Evolutionary conservation across 2,888 invertebrate species (phyloP), one percentile per base, ranked within the genome.

Genomic region (Branchipolynoe longqiensis): DNA sequence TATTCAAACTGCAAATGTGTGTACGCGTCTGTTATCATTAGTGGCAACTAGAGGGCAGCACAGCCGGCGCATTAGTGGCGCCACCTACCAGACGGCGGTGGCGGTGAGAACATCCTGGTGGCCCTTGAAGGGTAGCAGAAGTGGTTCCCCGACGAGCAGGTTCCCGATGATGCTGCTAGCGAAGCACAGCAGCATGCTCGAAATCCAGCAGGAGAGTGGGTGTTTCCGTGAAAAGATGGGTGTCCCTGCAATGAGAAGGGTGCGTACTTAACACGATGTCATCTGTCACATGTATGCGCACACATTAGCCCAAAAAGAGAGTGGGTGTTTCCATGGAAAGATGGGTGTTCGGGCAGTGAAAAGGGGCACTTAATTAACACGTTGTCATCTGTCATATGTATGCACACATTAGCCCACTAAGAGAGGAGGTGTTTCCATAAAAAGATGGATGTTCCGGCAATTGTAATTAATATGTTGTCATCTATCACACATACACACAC

Each of bases 291-390:
- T n/a, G n/a, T n/a, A n/a, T n/a, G n/a, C n/a, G n/a, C n/a, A n/a
- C n/a, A n/a, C n/a, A n/a, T n/a, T n/a, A n/a, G n/a, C n/a, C 99
- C 99, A 99, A 94, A 98, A 99, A 88, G 99, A 96, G 90, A 99
- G 94, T 0, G 99, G 99, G 94, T 99, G 99, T 94, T 98, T 98
- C 87, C 99, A 95, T 64, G 98, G 98, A 94, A 99, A 99, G 85
- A 96, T 22, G 14, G 74, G 58, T 6, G 74, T 62, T 12, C 84
- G 78, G 74, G 58, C 2, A 58, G 73, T 31, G 18, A 56, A 1
- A 62, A 62, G 62, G 25, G n/a, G n/a, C n/a, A n/a, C n/a, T n/a
- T n/a, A n/a, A n/a, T n/a, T n/a, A n/a, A n/a, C n/a, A n/a, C n/a
- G n/a, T n/a, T n/a, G n/a, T n/a, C n/a, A n/a, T n/a, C n/a, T n/a